Conservation (phyloP, 64 coral and sea anemone species). For the Montipora efflorescens region DNA sequence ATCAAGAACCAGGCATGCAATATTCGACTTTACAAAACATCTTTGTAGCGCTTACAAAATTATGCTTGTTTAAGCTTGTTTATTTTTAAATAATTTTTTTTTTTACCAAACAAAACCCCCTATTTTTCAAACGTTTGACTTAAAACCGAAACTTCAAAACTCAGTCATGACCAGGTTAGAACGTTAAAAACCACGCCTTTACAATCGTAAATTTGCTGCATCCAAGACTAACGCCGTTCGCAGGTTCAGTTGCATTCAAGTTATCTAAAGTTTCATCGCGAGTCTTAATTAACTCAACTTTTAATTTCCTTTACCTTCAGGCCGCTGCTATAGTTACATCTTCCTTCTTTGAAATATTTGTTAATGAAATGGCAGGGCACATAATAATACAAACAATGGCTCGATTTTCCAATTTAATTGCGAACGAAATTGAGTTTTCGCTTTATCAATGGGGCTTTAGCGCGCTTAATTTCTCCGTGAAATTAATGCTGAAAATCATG, state of each 20-base stretch:
- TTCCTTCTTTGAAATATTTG: conserved; percentile 53
- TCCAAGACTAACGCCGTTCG: no score
- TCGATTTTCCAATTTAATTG: conserved; percentile 32
- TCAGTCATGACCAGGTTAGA: neutral
- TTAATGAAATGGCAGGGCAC: conserved; percentile 33
- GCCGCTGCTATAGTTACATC: conserved; percentile 38
- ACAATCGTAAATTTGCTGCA: neutral
- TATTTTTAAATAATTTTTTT: conserved; percentile 33
- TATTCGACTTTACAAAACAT: conserved; percentile 22
- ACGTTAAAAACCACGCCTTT: neutral
- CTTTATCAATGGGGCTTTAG: neutral
- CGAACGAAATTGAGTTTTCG: conserved; percentile 33
- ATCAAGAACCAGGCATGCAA: conserved; percentile 17
- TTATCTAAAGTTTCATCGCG: neutral
- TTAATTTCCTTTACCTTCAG: conserved; percentile 18
- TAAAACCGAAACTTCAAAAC: neutral
- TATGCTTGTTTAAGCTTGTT: conserved; percentile 35
- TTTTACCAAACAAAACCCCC: conserved; percentile 9
- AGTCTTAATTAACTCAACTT: conserved; percentile 31
- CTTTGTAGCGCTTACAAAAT: neutral
- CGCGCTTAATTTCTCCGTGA: conserved; percentile 8
- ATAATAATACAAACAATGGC: conserved; percentile 23
- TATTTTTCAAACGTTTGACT: no score
- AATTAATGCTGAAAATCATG: neutral
- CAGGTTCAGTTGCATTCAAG: no score